Evolutionary conservation across 2,888 invertebrate genomes (phyloP).

Genomic region (Venustoraphidia nigricollis): DNA sequence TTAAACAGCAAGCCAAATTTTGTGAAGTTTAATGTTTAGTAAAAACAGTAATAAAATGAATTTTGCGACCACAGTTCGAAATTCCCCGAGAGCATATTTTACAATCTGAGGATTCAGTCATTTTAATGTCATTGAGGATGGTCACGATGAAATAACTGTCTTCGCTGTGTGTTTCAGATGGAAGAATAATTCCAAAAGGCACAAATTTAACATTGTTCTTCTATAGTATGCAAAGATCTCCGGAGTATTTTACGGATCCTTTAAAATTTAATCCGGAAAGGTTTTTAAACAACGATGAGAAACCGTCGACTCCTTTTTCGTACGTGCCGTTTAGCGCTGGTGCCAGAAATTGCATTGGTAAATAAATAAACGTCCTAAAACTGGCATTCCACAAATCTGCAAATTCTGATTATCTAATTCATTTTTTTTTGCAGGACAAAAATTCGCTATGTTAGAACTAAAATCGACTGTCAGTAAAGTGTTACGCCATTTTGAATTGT

Average conservation of each 20-base stretch:
- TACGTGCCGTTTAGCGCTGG: slow-evolving; percentile 23
- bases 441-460: slow-evolving; percentile 14
- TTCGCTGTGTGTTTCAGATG: slow-evolving; percentile 12
- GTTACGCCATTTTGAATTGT: slow-evolving; percentile 9
- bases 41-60: too few relatives aligned
- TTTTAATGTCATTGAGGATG: neutral
- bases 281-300: slow-evolving; percentile 18
- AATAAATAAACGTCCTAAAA: neutral
- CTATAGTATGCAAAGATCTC: slow-evolving; percentile 16
- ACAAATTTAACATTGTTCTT: slow-evolving; percentile 12
- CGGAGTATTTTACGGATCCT: slow-evolving; percentile 18
- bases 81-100: too few relatives aligned
- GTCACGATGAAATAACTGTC: neutral
- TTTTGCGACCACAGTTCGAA: too few relatives aligned
- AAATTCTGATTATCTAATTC: too few relatives aligned
- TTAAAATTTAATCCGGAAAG: slow-evolving; percentile 21
- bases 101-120: too few relatives aligned
- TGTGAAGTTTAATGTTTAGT: too few relatives aligned
- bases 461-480: slow-evolving; percentile 12
- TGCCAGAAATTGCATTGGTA: slow-evolving; percentile 21
- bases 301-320: slow-evolving; percentile 17
- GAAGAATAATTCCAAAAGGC: slow-evolving; percentile 14
- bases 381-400: too few relatives aligned
- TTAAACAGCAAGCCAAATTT: too few relatives aligned
- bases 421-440: slow-evolving; percentile 10